A percentile compares a stretch with the other conserved stretches of the same genome.
phyloP scores from a whole-genome alignment of 2,113 vertebrate species.

The Pogonocichla stellata region DNA sequence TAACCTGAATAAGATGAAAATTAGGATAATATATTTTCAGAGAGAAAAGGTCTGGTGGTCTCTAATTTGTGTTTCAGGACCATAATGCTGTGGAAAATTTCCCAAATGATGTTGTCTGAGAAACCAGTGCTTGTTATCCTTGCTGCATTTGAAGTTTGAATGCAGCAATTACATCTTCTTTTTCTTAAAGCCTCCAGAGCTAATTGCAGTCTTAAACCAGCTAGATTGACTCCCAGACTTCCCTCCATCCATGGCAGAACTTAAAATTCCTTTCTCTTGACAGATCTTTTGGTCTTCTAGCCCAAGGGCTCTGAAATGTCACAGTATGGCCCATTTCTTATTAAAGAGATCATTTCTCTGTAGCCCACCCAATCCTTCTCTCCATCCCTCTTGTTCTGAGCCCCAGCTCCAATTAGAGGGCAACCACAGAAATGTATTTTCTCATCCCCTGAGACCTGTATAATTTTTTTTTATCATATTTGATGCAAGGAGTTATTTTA shows the following conservation, averaged over 20 bases:
- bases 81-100: conserved; percentile 18
- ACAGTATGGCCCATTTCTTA: conserved; percentile 1
- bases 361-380: not conserved
- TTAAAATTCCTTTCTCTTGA: conserved; percentile 48
- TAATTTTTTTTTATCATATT: not conserved
- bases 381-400: not conserved
- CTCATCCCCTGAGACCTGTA: not conserved
- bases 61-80: conserved; percentile 28
- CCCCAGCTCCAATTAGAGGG: not conserved
- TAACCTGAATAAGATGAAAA: conserved; percentile 59
- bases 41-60: not conserved
- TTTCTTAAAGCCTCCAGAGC: conserved; percentile 10
- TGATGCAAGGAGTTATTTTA: not conserved
- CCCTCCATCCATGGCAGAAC: not conserved
- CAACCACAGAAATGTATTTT: not conserved
- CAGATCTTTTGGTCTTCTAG: conserved; percentile 44
- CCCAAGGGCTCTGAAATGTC: conserved; percentile 35
- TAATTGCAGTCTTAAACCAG: not conserved
- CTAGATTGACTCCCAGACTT: not conserved
- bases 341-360: conserved; percentile 10
- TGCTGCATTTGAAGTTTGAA: not conserved
- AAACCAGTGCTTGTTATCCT: not conserved
- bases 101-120: conserved; percentile 27
- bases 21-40: conserved; percentile 60
- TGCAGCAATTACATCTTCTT: conserved; percentile 3